A percentile compares a stretch with the other conserved stretches of the same genome.
Conservation (phyloP, 2,888 invertebrate species). For the Lysandra coridon region DNA sequence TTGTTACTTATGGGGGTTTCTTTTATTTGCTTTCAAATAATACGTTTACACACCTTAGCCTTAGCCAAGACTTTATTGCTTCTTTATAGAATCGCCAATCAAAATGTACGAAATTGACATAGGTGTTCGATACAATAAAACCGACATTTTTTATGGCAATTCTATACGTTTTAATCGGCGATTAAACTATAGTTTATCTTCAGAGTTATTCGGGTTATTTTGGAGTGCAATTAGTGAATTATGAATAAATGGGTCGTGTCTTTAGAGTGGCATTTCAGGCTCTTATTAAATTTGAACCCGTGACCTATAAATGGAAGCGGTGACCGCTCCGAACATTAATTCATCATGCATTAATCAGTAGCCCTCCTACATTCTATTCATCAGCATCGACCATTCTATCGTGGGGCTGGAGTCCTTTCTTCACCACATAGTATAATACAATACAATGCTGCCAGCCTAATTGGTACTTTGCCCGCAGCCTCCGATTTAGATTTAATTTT, state of each 20-base stretch:
- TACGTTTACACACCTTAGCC: neutral
- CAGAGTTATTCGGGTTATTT: neutral
- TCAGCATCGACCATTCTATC: neutral
- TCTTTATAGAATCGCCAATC: no score
- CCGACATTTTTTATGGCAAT: no score
- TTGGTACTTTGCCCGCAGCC: no score
- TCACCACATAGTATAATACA: no score
- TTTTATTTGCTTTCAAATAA: neutral
- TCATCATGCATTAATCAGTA: constrained; percentile 2
- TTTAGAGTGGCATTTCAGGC: neutral
- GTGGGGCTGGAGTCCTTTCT: no score
- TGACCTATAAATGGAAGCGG: constrained; percentile 14
- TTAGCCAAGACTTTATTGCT: no score
- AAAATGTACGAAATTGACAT: no score
- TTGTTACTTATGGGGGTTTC: no score
- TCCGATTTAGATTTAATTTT: no score
- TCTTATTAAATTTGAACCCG: constrained; percentile 24
- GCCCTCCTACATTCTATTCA: neutral
- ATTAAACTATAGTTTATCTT: neutral
- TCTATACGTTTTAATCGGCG: no score
- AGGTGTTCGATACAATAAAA: no score
- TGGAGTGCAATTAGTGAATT: neutral
- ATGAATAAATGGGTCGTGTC: neutral
- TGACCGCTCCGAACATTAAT: neutral
- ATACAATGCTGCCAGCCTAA: neutral